Conservation (phyloP, 2,888 invertebrate species). For the Megamerina dolium region DNA sequence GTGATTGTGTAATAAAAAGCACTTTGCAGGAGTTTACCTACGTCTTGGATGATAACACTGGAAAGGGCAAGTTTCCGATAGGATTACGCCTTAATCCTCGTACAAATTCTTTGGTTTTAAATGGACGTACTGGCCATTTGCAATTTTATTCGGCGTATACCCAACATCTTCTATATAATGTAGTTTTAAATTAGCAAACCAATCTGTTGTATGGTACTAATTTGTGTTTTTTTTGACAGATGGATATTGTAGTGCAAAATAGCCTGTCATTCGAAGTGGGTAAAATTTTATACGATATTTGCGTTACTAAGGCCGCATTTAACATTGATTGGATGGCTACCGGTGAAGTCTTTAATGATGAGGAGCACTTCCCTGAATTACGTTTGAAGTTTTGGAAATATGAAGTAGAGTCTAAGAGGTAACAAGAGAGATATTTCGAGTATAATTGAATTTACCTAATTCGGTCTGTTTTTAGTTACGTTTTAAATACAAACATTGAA, state of each 20-base stretch:
- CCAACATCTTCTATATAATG: constrained; percentile 64
- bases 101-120: constrained; percentile 61
- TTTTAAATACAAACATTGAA: constrained; percentile 67
- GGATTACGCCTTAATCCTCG: constrained; percentile 56
- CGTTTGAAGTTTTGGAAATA: constrained; percentile 73
- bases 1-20: constrained; percentile 52
- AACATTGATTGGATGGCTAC: constrained; percentile 71
- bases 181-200: constrained; percentile 52
- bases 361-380: constrained; percentile 56
- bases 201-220: neutral
- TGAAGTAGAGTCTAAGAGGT: constrained; percentile 56
- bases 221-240: constrained; percentile 44
- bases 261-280: constrained; percentile 59
- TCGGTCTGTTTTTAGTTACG: constrained; percentile 53
- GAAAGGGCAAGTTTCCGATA: constrained; percentile 48
- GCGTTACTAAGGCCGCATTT: constrained; percentile 62
- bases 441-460: neutral
- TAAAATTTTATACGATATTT: constrained; percentile 57
- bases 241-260: constrained; percentile 69
- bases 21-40: constrained; percentile 65
- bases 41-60: constrained; percentile 51
- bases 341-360: constrained; percentile 58
- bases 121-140: constrained; percentile 66
- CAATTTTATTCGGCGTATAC: constrained; percentile 66
- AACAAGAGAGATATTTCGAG: no score